These are phyloP conservation scores for Lacerta viridis DNA, from an alignment of 2,797 vertebrate genomes.

Conservation along the genomic window DNA sequence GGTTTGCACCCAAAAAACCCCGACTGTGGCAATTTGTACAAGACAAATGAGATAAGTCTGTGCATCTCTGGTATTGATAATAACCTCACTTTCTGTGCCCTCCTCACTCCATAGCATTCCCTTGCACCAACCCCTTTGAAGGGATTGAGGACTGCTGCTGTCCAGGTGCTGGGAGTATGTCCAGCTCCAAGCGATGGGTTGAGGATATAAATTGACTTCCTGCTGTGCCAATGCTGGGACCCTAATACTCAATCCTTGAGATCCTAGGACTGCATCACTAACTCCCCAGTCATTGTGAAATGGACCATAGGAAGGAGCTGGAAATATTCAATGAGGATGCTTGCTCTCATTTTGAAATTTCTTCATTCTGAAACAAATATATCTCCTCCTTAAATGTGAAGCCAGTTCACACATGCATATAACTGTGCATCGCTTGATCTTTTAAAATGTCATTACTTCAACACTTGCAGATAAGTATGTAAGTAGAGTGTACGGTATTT, in stretches of 20 bases:
- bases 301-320: not conserved
- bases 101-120: not conserved
- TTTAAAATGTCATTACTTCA: not conserved
- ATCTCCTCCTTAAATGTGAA: not conserved
- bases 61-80: not conserved
- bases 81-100: not conserved
- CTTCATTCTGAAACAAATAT: not conserved
- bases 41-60: not conserved
- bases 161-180: not conserved
- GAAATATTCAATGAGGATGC: too few relatives aligned
- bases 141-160: not conserved
- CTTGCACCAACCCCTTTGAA: not conserved
- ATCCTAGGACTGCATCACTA: not conserved
- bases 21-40: not conserved
- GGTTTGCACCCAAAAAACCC: not conserved
- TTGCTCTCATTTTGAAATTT: not conserved
- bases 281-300: not conserved
- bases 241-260: not conserved
- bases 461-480: not conserved
- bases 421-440: not conserved
- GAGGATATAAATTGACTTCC: not conserved
- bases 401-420: not conserved
- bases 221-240: not conserved
- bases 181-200: not conserved
- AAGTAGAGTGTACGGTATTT: not conserved